These are phyloP conservation scores for Axinella damicornis DNA, from an alignment of 37 sponge, comb jelly and placozoan genomes.

Conservation along the genomic window DNA sequence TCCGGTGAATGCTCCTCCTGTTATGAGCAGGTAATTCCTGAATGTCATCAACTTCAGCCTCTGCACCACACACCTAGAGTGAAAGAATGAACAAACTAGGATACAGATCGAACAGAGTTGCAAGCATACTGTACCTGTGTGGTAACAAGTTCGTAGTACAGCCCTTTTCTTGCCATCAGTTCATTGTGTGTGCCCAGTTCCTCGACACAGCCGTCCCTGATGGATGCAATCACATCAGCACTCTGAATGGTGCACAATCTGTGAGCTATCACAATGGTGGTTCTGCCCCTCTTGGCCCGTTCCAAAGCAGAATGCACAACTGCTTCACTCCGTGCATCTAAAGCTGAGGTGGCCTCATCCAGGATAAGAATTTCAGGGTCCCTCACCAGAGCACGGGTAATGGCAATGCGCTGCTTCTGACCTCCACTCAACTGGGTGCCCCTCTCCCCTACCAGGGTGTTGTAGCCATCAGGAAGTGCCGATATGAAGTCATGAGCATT, in stretches of 20 bases:
- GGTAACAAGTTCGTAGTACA: conserved; percentile 92
- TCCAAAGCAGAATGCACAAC: conserved; percentile 89
- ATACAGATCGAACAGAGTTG: no score
- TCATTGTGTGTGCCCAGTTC: conserved; percentile 82
- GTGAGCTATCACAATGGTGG: conserved; percentile 92
- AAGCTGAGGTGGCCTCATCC: conserved; percentile 95
- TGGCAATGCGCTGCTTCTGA: conserved; percentile 94
- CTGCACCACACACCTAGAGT: no score
- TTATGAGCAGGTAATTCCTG: no score
- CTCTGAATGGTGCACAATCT: conserved; percentile 85
- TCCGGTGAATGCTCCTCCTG: no score
- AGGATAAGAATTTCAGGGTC: conserved; percentile 88
- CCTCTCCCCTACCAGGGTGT: conserved; percentile 87
- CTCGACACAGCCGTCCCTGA: conserved; percentile 65
- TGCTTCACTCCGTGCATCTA: conserved; percentile 90
- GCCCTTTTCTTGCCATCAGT: conserved; percentile 76
- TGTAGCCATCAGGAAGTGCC: conserved; percentile 82
- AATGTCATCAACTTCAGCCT: no score
- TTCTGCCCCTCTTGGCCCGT: conserved; percentile 80
- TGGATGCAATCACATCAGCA: conserved; percentile 77
- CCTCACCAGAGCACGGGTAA: conserved; percentile 86
- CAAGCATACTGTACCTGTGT: conserved; percentile 43
- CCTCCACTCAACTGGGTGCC: conserved; percentile 92
- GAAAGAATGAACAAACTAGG: no score
- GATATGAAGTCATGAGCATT: conserved; percentile 88